phyloP scores from a whole-genome alignment of 2,797 vertebrate genomes.

The Monodelphis domestica region DNA sequence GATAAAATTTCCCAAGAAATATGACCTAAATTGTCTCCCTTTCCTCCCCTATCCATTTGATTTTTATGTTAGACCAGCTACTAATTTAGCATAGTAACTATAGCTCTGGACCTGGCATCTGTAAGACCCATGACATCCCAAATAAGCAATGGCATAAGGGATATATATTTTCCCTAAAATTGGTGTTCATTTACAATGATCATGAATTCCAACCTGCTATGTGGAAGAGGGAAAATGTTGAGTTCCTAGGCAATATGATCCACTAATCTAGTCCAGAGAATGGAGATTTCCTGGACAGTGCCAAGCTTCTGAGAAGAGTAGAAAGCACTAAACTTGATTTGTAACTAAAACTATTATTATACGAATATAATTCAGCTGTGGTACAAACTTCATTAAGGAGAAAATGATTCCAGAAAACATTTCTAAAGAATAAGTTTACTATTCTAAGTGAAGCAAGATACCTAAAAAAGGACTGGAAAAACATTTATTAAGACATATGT shows the following conservation, averaged over 20 bases:
- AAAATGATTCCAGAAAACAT: slow-evolving; percentile 5
- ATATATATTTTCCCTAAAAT: not conserved
- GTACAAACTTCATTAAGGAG: not conserved
- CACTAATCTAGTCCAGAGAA: not conserved
- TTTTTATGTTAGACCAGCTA: not conserved
- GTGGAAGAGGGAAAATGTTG: not conserved
- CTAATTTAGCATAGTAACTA: not conserved
- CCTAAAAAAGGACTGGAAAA: slow-evolving; percentile 10
- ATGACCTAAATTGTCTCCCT: too few species aligned
- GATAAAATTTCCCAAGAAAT: too few species aligned
- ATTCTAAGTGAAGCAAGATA: not conserved
- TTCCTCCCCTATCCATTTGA: too few species aligned
- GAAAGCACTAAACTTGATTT: not conserved
- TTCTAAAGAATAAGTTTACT: not conserved
- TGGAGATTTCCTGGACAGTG: not conserved
- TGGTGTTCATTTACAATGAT: not conserved
- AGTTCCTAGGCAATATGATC: not conserved
- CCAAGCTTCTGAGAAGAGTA: not conserved
- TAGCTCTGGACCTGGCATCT: not conserved
- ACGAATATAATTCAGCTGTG: not conserved
- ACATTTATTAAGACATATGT: not conserved
- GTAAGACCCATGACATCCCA: not conserved
- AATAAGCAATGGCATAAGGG: not conserved
- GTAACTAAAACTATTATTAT: not conserved
- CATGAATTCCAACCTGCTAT: not conserved